Evolutionary conservation across 2,113 vertebrate species (phyloP).

Genomic region (Natator depressus): DNA sequence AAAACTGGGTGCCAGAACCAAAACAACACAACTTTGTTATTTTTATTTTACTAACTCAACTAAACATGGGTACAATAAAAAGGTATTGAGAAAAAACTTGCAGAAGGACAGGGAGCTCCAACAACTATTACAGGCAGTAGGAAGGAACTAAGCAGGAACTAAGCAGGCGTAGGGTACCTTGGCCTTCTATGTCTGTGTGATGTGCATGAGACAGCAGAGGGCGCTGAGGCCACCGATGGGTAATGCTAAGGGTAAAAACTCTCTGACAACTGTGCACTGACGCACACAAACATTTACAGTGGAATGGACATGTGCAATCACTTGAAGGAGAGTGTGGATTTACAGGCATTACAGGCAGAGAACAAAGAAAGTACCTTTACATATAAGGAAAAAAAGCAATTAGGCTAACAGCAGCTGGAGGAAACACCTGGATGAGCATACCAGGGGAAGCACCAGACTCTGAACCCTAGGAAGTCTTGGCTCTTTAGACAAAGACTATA

Average conservation of each 20-base stretch:
- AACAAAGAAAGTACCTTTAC: background rate
- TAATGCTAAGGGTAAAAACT: background rate
- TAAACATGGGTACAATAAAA: background rate
- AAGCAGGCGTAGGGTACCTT: background rate
- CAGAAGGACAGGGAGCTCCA: background rate
- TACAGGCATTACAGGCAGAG: background rate
- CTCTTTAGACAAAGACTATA: background rate
- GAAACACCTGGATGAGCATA: background rate
- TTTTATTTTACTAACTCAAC: background rate
- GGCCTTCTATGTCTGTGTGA: background rate
- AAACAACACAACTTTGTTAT: background rate
- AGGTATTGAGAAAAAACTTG: background rate
- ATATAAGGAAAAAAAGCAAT: background rate
- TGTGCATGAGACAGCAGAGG: background rate
- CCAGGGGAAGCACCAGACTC: background rate
- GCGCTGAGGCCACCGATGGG: background rate
- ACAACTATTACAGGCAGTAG: background rate
- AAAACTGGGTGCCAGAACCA: background rate
- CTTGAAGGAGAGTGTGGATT: background rate
- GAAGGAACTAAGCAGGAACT: background rate
- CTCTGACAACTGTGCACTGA: background rate
- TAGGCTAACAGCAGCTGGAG: background rate
- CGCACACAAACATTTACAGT: too few relatives aligned
- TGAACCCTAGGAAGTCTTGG: background rate
- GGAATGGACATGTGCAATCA: background rate